Percentiles rank a stretch among this genome's conserved stretches.
phyloP scores from a whole-genome alignment of 2,888 invertebrate species.

The Microdon myrmicae region DNA sequence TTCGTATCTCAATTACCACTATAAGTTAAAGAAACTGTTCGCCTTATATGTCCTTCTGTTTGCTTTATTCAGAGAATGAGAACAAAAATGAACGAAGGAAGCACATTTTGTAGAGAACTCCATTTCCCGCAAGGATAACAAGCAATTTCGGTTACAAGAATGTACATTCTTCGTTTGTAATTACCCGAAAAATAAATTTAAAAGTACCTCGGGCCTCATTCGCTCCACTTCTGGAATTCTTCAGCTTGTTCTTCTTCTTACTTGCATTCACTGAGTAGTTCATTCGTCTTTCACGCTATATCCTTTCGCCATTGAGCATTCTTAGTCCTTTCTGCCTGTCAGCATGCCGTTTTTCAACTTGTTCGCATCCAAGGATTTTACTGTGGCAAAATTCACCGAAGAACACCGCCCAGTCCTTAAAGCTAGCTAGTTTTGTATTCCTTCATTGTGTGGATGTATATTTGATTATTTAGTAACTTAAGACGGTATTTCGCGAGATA shows the following conservation, averaged over 20 bases:
- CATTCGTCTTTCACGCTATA: slow-evolving; percentile 23
- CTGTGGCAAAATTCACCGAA: slow-evolving; percentile 9
- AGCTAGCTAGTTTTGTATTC: slow-evolving; percentile 15
- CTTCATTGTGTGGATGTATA: slow-evolving; percentile 22
- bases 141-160: slow-evolving; percentile 51
- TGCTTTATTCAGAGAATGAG: slow-evolving; percentile 10
- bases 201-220: slow-evolving; percentile 48
- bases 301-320: slow-evolving; percentile 23
- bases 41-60: slow-evolving; percentile 15
- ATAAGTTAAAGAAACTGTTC: slow-evolving; percentile 7
- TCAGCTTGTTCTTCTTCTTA: slow-evolving; percentile 3
- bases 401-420: not conserved
- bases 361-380: slow-evolving; percentile 25
- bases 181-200: slow-evolving; percentile 51
- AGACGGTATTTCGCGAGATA: slow-evolving; percentile 15
- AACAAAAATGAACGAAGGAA: slow-evolving; percentile 15
- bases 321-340: slow-evolving; percentile 17
- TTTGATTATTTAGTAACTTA: slow-evolving; percentile 30
- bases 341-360: slow-evolving; percentile 21
- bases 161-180: slow-evolving; percentile 50
- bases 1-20: slow-evolving; percentile 14
- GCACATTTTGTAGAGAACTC: slow-evolving; percentile 35
- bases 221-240: slow-evolving; percentile 17
- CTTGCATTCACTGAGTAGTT: not conserved
- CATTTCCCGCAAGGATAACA: slow-evolving; percentile 50